Base-by-base conservation (phyloP, 2,113 vertebrate genomes). In the Toxotes chatareus region DNA sequence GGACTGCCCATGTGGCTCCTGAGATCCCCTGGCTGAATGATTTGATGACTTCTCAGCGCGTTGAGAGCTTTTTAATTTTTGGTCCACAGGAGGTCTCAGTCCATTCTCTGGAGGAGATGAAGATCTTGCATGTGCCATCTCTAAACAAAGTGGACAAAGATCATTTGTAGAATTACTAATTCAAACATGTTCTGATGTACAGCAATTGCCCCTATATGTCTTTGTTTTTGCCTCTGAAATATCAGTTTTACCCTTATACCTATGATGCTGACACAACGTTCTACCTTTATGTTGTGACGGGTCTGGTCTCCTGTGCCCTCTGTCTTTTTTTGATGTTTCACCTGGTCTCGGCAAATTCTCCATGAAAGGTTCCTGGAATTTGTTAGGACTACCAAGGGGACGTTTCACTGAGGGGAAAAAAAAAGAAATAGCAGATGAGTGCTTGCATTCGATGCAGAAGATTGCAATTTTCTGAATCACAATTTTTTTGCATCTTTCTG, bases 321-420 rank as follows among this genome's bases (percentile, higher is more conserved):
- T 94, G n/a, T 97, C 97, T 87, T 95, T 97, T 62, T 96, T 96
- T 34, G 94, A 96, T 73, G 95, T 94, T 76, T 97, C 97, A 63
- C 93, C 90, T 57, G 94, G 94, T 88, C 89, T 84, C 67, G 92
- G 93, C 17, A 87, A 49, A 82, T 73, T 91, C 47, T 95, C 94
- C 83, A 86, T 92, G 66, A 89, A 88, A 72, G 91, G 88, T 55
- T 95, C 93, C 56, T 92, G 90, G 61, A 89, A 88, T 70, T 85
- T 90, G 38, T 76, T 92, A 2, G 92, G 94, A 88, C 91, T 94
- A 32, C 91, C 79, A 10, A 93, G 84, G 17, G 91, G 82, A 85
- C 81, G 91, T 92, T 95, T 95, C 32, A 89, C 95, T 96, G 79
- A 57, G 55, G 63, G 51, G 14, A 67, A 66, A 65, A 67, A n/a